Conservation (phyloP, 2,113 vertebrate species). For the Desmodus rotundus region DNA sequence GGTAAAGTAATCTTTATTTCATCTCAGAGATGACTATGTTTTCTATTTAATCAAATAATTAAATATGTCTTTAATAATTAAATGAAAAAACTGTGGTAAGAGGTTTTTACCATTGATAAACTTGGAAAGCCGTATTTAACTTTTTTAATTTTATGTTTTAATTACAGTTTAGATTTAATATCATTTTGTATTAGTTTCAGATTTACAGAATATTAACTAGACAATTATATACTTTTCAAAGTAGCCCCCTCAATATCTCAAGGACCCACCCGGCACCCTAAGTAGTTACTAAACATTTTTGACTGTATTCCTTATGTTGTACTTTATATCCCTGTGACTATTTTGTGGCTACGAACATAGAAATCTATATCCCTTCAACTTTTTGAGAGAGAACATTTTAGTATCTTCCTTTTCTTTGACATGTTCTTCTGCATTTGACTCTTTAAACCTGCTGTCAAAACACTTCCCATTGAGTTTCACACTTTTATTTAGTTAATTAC, state of each 20-base stretch:
- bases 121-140: background rate
- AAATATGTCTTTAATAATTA: background rate
- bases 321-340: background rate
- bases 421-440: background rate
- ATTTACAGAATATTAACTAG: background rate
- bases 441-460: background rate
- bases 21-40: background rate
- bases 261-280: background rate
- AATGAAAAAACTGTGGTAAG: background rate
- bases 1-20: constrained; percentile 73
- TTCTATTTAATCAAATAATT: background rate
- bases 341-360: background rate
- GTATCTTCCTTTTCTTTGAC: background rate
- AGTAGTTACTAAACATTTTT: background rate
- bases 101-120: background rate
- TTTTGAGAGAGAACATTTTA: background rate
- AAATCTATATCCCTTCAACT: background rate
- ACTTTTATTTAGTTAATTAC: background rate
- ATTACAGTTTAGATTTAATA: background rate
- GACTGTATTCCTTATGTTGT: background rate
- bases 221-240: background rate
- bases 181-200: background rate
- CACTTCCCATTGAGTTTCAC: background rate
- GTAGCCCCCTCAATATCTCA: background rate
- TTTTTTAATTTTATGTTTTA: background rate